Evolutionary conservation across 2,888 invertebrate species (phyloP).

Genomic region (Schizaphis graminum): DNA sequence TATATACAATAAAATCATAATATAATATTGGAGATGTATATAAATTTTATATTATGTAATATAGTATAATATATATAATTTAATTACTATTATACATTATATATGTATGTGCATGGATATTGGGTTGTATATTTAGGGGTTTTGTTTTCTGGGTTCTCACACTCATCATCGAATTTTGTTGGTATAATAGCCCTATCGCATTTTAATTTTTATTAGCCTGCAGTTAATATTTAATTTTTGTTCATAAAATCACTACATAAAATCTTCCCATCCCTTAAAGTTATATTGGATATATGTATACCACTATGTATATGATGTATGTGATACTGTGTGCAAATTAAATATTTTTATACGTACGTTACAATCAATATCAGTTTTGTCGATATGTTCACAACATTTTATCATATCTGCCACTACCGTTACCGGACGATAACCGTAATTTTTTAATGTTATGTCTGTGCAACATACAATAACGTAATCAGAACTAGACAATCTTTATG

Average conservation of each 20-base stretch:
- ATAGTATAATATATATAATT: background rate
- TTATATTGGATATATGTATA: background rate
- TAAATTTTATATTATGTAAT: too few species aligned
- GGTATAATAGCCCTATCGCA: background rate
- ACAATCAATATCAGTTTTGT: conserved; percentile 13
- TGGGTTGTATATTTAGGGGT: background rate
- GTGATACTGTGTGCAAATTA: background rate
- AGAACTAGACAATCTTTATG: background rate
- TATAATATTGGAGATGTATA: background rate
- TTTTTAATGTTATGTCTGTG: conserved; percentile 37
- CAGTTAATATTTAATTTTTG: conserved; percentile 1
- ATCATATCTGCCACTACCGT: conserved; percentile 20
- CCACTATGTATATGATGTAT: background rate
- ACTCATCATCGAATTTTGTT: background rate
- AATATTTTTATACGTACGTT: conserved; percentile 31
- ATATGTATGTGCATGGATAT: background rate
- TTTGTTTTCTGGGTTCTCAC: background rate
- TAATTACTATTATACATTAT: background rate
- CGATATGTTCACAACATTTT: conserved; percentile 45
- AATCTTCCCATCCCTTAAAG: background rate
- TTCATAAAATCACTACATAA: background rate
- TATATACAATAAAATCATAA: background rate
- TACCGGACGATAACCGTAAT: conserved; percentile 34
- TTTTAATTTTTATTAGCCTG: too few species aligned
- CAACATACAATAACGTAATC: background rate